Evolutionary conservation across 2,113 vertebrate species (phyloP), one percentile per base, ranked within the genome.

Genomic region (Heptranchias perlo): DNA sequence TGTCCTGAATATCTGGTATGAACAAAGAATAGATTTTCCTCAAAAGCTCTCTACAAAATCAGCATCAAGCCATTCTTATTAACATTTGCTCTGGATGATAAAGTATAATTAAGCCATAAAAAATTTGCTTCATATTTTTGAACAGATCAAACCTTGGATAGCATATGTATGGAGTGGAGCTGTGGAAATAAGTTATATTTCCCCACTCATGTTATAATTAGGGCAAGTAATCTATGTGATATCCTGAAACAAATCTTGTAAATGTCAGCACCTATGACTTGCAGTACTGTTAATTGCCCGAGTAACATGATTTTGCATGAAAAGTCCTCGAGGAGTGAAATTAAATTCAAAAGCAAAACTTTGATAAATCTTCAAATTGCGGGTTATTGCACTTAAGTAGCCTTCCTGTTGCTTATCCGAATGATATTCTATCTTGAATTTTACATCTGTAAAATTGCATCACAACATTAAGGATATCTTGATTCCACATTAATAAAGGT

Each of bases 1-100:
- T 96, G 98, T 99, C 97, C 98, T 97, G 97, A 99, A 99, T 97
- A 99, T 99, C 99, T 99, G 98, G 97, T 98, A 95, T 47, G 23
- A 52, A 95, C 39, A 95, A 69, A 67, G 11, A 49, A 14, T 35
- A 69, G 44, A 52, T 67, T 69, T 52, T 25, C 8, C 28, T 73
- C 23, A 69, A 91, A 54, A n/a, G 89, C 58, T 58, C 5, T 21
- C 47, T 31, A 52, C 31, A 64, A 65, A 94, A 47, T 94, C 18
- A 94, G 39, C 58, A 94, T 94, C 39, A 65, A 94, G 18, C 61
- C 61, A 64, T 94, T 25, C 25, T 65, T 31, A 58, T 82, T 8
- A 52, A 87, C 82, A 7, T 21, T 86, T 86, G 82, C 23, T 23
- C 84, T 49, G 54, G n/a, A 65, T 94, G n/a, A 39, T 47, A 65